A percentile compares a stretch with the other conserved stretches of the same genome.
Conservation (phyloP, 2,113 vertebrate genomes). For the Nerophis ophidion region DNA sequence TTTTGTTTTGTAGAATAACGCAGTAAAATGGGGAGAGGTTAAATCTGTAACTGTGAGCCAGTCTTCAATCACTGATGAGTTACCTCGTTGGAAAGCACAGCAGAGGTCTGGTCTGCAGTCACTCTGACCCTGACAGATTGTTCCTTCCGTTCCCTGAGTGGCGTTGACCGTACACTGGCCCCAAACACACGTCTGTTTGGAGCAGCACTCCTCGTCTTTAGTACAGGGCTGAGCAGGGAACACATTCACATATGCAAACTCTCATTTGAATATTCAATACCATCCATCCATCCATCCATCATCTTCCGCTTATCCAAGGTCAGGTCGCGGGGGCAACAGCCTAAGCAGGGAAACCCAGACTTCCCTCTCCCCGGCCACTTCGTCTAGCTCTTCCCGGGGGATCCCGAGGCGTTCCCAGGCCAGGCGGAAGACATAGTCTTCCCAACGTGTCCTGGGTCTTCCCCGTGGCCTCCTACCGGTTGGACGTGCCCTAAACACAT, state of each 20-base stretch:
- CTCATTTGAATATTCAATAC: neutral
- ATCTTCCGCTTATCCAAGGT: too few species aligned
- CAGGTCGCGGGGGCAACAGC: too few species aligned
- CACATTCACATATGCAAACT: slow-evolving; percentile 6
- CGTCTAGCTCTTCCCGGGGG: too few species aligned
- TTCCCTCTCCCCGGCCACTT: too few species aligned
- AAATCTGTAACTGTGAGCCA: neutral
- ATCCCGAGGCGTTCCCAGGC: too few species aligned
- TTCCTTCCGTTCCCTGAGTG: slow-evolving; percentile 77
- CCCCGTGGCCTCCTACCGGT: too few species aligned
- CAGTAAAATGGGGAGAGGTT: too few species aligned
- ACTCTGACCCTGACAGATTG: slow-evolving; percentile 87
- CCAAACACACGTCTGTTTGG: slow-evolving; percentile 85
- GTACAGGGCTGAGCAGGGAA: slow-evolving; percentile 72
- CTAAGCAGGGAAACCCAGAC: too few species aligned
- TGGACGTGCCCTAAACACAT: too few species aligned
- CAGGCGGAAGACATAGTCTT: too few species aligned
- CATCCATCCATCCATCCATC: too few species aligned
- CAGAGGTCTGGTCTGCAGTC: slow-evolving; percentile 82
- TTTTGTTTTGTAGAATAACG: neutral
- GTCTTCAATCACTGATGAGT: neutral
- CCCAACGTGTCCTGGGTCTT: too few species aligned
- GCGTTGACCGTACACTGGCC: slow-evolving; percentile 74
- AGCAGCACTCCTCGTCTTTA: slow-evolving; percentile 86
- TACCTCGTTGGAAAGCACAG: slow-evolving; percentile 87